phyloP scores from a whole-genome alignment of 2,113 vertebrate species.

The Neopipo cinnamomea region DNA sequence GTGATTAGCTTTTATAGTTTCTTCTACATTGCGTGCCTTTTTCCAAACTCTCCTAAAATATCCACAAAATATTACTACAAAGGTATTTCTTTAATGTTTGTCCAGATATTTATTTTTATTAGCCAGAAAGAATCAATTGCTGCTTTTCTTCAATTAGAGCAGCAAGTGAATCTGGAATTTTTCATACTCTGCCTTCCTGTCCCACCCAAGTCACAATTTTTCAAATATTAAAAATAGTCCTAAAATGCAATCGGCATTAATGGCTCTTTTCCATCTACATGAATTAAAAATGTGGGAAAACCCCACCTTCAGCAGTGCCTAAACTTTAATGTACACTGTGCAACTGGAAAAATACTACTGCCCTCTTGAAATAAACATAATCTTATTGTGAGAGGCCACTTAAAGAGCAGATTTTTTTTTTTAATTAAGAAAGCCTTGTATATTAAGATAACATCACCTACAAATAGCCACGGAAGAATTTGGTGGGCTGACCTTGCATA shows the following conservation, averaged over 20 bases:
- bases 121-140: background rate
- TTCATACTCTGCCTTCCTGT: background rate
- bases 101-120: background rate
- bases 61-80: background rate
- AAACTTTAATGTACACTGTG: background rate
- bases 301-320: rapidly evolving
- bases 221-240: background rate
- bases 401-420: background rate
- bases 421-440: background rate
- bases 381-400: background rate
- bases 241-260: background rate
- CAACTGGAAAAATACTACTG: background rate
- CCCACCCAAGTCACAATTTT: background rate
- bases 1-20: background rate
- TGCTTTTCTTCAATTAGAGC: background rate
- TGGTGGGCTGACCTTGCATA: background rate
- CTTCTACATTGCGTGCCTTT: background rate
- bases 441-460: background rate
- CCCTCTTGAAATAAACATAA: background rate
- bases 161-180: background rate
- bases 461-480: background rate
- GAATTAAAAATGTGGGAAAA: background rate
- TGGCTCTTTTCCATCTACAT: background rate
- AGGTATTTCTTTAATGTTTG: background rate
- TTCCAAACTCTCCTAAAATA: background rate